Evolutionary conservation across 2,888 invertebrate species (phyloP), one percentile per base, ranked within the genome.

Genomic region (Macrosoma leucophasiata): DNA sequence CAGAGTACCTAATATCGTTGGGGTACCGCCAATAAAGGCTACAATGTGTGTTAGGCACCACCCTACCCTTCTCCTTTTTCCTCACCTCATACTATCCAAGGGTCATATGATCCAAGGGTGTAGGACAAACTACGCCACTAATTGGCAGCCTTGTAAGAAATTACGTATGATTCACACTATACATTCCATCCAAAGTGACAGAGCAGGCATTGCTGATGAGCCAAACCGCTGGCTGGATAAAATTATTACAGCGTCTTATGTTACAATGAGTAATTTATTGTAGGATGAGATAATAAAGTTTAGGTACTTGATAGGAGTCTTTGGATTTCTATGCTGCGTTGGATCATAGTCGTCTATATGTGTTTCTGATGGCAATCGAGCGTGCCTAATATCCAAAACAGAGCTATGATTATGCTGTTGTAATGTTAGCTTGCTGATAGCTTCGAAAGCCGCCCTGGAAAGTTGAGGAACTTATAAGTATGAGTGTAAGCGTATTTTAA

Each of bases 401-500:
- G 58, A 46, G 5, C 13, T 28, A 4, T 18, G 44, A 25, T 13
- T 29, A 13, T 50, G 11, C 2, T 58, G 42, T 0, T 13, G 43
- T 18, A 64, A n/a, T 3, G 31, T 33, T 3, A 58, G 7, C 33
- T 10, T 56, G 43, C 71, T 67, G 12, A 66, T 46, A 8, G 36
- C 38, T 46, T 72, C 70, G 34, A 65, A 65, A 1, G 67, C 65
- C 4, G 69, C 73, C 71, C 72, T 72, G 54, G 6, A 53, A 51
- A n/a, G n/a, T n/a, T n/a, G n/a, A n/a, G n/a, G n/a, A n/a, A n/a
- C n/a, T n/a, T n/a, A n/a, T n/a, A n/a, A n/a, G n/a, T n/a, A n/a
- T n/a, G n/a, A n/a, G n/a, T n/a, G n/a, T n/a, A n/a, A n/a, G n/a
- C n/a, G n/a, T n/a, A n/a, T n/a, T n/a, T n/a, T n/a, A n/a, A n/a